Conservation (phyloP, 2,888 invertebrate genomes). For the Noctuana brunneofusca region DNA sequence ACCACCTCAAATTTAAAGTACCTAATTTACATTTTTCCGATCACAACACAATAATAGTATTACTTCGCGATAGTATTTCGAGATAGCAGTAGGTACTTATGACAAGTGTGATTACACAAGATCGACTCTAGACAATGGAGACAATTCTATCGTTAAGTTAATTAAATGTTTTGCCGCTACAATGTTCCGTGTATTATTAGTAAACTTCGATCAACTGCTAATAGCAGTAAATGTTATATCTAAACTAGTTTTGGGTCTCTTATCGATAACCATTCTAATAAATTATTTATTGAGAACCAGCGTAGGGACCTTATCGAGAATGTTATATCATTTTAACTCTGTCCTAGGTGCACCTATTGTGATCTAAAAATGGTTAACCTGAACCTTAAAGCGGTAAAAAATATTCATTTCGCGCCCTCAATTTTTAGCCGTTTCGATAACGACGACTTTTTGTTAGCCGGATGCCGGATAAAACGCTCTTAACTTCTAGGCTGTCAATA, state of each 20-base stretch:
- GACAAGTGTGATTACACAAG: no score
- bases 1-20: no score
- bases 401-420: constrained; percentile 47
- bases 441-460: constrained; percentile 23
- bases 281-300: constrained; percentile 60
- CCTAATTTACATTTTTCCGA: no score
- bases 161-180: neutral
- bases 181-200: constrained; percentile 6
- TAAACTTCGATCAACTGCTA: constrained; percentile 11
- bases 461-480: constrained; percentile 31
- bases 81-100: no score
- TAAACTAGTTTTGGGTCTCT: constrained; percentile 15
- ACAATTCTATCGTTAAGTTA: neutral
- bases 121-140: neutral
- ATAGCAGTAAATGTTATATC: constrained; percentile 25
- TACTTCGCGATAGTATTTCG: no score
- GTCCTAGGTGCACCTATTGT: constrained; percentile 53
- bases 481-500: constrained; percentile 40
- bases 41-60: no score
- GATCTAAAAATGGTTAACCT: constrained; percentile 63
- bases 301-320: constrained; percentile 48
- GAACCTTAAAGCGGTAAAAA: constrained; percentile 50
- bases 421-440: constrained; percentile 39
- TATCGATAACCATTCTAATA: constrained; percentile 33
- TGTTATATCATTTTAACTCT: constrained; percentile 47